Percentiles rank a stretch among this genome's conserved stretches.
phyloP scores from a whole-genome alignment of 2,113 vertebrate species.

The Lanius ludovicianus region DNA sequence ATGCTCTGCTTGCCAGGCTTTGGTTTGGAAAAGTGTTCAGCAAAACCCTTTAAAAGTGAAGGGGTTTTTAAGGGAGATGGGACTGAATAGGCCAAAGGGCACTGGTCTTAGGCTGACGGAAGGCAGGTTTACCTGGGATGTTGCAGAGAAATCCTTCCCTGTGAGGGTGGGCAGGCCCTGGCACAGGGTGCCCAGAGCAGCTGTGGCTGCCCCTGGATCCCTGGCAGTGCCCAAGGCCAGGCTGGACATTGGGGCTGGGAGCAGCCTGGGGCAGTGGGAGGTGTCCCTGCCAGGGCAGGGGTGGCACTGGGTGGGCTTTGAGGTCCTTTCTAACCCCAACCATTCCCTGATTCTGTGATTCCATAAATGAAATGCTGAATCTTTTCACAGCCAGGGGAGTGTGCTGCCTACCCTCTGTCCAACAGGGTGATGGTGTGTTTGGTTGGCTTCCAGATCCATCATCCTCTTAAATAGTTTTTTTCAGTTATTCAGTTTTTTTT shows the following conservation, averaged over 20 bases:
- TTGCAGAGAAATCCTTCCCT: background rate
- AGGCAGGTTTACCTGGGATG: background rate
- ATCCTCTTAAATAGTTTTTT: background rate
- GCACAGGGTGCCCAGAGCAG: background rate
- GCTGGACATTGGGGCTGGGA: background rate
- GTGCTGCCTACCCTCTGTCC: background rate
- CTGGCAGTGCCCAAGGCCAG: background rate
- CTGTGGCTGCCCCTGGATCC: background rate
- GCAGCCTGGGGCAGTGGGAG: background rate
- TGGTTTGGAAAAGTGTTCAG: background rate
- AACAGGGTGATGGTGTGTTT: background rate
- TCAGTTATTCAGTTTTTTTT: background rate
- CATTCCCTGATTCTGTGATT: background rate
- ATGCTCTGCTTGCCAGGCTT: background rate
- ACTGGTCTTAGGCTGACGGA: background rate
- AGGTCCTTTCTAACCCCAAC: background rate
- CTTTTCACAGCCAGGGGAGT: background rate
- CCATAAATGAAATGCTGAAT: background rate
- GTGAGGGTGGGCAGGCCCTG: background rate
- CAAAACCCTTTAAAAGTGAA: background rate
- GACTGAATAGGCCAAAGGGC: background rate
- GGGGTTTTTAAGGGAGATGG: background rate
- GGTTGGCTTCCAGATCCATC: background rate
- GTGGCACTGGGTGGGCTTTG: rapidly evolving
- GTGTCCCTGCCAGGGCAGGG: background rate